Evolutionary conservation across 2,113 vertebrate species (phyloP).

Genomic region (Anoura caudifer): DNA sequence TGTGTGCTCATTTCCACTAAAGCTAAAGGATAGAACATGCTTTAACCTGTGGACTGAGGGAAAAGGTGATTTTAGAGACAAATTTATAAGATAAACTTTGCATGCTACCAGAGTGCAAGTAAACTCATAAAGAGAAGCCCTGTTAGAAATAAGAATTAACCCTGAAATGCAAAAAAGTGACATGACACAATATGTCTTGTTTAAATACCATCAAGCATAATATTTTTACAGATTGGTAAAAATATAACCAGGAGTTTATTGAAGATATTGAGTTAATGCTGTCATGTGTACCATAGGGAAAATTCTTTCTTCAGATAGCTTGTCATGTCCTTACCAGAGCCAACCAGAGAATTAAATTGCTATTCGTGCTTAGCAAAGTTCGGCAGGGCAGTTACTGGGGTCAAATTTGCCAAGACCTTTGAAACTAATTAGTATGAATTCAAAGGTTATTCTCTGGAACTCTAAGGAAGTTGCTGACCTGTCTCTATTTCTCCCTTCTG

Average conservation of each 20-base stretch:
- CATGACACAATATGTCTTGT: neutral
- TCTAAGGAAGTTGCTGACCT: conserved; percentile 43
- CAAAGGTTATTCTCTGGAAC: conserved; percentile 46
- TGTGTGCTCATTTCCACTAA: neutral
- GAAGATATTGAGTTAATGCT: neutral
- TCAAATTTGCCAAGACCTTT: conserved; percentile 52
- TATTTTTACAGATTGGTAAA: neutral
- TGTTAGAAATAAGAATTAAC: neutral
- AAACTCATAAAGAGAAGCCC: neutral
- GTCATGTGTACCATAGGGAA: neutral
- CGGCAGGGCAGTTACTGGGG: conserved; percentile 9
- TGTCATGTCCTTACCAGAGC: conserved; percentile 1
- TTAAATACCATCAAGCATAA: neutral
- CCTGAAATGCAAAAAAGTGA: neutral
- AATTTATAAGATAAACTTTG: neutral
- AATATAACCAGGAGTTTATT: neutral
- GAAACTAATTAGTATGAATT: conserved; percentile 57
- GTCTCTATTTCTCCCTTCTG: neutral
- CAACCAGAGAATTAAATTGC: conserved; percentile 35
- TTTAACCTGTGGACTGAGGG: neutral
- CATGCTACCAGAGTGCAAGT: neutral
- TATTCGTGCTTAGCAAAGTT: conserved; percentile 17
- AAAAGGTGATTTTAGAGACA: neutral
- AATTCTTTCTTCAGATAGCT: conserved; percentile 24
- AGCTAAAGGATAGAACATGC: neutral